Evolutionary conservation across 1,140 invertebrate species (phyloP).

Genomic region (Reticulitermes speratus): DNA sequence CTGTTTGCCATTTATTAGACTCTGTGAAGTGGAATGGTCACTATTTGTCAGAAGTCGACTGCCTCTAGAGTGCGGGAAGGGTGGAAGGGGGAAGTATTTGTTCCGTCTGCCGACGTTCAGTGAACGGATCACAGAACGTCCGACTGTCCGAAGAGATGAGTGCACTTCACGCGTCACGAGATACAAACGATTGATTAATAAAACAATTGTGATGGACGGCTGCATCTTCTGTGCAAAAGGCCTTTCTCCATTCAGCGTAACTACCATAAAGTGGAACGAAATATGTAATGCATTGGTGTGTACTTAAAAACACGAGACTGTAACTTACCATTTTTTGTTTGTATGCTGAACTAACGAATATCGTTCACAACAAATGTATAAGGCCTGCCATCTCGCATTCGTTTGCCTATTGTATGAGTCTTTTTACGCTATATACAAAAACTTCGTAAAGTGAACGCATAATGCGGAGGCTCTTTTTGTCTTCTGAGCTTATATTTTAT

Average conservation of each 20-base stretch:
- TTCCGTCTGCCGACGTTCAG: neutral
- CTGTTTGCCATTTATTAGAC: neutral
- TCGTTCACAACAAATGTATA: too few species aligned
- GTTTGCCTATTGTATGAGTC: too few species aligned
- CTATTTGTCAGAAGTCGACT: slow-evolving; percentile 8
- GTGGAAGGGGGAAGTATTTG: neutral
- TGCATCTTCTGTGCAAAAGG: neutral
- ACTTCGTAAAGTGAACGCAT: too few species aligned
- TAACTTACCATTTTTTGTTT: neutral
- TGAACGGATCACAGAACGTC: neutral
- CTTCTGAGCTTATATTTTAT: too few species aligned
- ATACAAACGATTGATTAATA: slow-evolving; percentile 11
- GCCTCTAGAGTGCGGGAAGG: neutral
- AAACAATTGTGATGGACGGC: neutral
- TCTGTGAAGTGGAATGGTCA: neutral
- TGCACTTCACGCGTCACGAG: neutral
- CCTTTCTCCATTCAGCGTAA: neutral
- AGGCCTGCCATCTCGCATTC: too few species aligned
- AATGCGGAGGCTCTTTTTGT: too few species aligned
- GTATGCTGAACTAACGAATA: too few species aligned
- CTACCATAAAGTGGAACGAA: neutral
- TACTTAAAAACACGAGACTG: neutral
- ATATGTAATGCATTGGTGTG: neutral
- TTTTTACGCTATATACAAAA: too few species aligned
- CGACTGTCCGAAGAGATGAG: neutral